These are phyloP conservation scores for Sebastes taczanowskii DNA, from an alignment of 2,797 vertebrate genomes.

Conservation along the genomic window DNA sequence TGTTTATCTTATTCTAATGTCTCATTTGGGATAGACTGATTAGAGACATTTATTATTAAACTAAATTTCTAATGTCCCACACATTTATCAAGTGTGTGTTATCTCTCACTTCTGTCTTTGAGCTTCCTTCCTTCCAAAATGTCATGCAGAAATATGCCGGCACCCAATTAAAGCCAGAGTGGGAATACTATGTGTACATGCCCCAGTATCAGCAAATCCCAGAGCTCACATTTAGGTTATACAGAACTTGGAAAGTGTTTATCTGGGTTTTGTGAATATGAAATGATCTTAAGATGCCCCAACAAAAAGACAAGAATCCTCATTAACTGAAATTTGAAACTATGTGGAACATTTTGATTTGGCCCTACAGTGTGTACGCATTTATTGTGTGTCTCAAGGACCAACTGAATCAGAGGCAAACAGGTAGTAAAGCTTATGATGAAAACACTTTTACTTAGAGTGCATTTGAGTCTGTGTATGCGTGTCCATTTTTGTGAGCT, in stretches of 20 bases:
- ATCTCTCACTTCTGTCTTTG: background rate
- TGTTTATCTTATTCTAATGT: background rate
- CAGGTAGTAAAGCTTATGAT: background rate
- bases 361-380: background rate
- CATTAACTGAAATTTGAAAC: background rate
- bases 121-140: background rate
- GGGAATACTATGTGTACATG: background rate
- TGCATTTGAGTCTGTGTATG: background rate
- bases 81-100: background rate
- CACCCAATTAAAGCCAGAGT: background rate
- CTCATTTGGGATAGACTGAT: background rate
- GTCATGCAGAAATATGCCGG: background rate
- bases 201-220: background rate
- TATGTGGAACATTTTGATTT: background rate
- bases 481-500: constrained; percentile 37
- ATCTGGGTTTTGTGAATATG: constrained; percentile 26
- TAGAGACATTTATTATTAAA: background rate
- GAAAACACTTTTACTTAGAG: background rate
- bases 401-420: constrained; percentile 25
- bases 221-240: constrained; percentile 15
- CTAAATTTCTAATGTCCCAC: background rate
- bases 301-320: background rate
- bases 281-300: background rate
- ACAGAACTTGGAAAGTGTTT: constrained; percentile 12
- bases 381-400: constrained; percentile 2